Evolutionary conservation across 2,113 vertebrate species (phyloP).

Genomic region (Ardeotis arabs): DNA sequence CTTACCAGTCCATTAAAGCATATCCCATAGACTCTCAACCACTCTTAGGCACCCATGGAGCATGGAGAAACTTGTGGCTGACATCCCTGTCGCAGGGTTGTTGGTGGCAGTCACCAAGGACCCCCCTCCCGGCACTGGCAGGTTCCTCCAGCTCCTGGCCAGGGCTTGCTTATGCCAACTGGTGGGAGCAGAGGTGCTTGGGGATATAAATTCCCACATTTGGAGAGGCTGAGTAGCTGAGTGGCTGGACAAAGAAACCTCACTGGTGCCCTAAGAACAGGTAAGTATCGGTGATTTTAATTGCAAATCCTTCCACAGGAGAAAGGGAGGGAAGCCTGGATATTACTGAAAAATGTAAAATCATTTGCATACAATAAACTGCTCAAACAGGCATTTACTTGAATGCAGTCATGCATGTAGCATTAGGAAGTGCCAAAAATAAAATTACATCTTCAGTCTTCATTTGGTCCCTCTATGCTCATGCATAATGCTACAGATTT

Average conservation of each 20-base stretch:
- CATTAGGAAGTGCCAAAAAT: neutral
- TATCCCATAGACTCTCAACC: neutral
- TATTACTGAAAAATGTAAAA: neutral
- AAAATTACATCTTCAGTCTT: neutral
- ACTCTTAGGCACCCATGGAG: neutral
- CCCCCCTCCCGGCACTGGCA: neutral
- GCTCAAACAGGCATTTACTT: neutral
- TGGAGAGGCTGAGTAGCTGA: neutral
- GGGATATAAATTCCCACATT: neutral
- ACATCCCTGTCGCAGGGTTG: neutral
- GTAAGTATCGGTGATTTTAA: neutral
- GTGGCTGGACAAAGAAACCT: neutral
- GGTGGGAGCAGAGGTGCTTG: neutral
- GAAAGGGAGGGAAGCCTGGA: neutral
- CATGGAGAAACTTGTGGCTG: neutral
- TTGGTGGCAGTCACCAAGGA: neutral
- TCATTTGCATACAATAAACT: neutral
- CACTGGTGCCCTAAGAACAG: neutral
- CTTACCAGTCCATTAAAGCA: neutral
- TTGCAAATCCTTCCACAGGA: neutral
- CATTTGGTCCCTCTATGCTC: neutral
- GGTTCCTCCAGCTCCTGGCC: neutral
- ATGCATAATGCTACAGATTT: neutral
- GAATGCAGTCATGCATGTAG: neutral
- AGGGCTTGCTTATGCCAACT: neutral